These are phyloP conservation scores for Leptinotarsa haldemani DNA, from an alignment of 2,888 invertebrate genomes.

Conservation along the genomic window DNA sequence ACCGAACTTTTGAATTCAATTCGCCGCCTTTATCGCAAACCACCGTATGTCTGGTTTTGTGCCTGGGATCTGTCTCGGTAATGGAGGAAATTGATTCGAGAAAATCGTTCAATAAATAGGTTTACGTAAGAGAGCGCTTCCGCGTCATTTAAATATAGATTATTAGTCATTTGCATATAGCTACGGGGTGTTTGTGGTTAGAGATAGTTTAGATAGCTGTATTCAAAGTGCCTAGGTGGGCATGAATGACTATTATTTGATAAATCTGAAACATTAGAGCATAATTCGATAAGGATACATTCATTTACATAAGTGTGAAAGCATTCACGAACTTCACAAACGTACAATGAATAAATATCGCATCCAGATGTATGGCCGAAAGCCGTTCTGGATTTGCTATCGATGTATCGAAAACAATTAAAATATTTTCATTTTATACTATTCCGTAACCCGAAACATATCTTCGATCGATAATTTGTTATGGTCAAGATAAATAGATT, in stretches of 20 bases:
- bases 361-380: constrained; percentile 20
- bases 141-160: constrained; percentile 27
- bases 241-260: constrained; percentile 37
- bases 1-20: constrained; percentile 5
- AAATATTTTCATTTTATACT: not conserved
- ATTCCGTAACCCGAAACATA: no score
- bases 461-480: no score
- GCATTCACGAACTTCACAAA: constrained; percentile 26
- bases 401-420: not conserved
- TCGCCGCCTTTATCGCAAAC: constrained; percentile 12
- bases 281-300: constrained; percentile 32
- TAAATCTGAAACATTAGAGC: constrained; percentile 35
- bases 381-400: not conserved
- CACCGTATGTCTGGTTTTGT: constrained; percentile 7
- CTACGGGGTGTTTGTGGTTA: constrained; percentile 34
- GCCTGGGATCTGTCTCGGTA: constrained; percentile 13
- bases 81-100: constrained; percentile 20
- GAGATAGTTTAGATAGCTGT: constrained; percentile 37
- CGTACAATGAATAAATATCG: constrained; percentile 31
- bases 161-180: constrained; percentile 28
- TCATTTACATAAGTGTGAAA: constrained; percentile 40
- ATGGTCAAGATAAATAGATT: no score
- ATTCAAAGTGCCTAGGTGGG: constrained; percentile 20
- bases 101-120: constrained; percentile 17
- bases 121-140: constrained; percentile 18